Evolutionary conservation across 2,888 invertebrate genomes (phyloP).

Genomic region (Plutella xylostella): DNA sequence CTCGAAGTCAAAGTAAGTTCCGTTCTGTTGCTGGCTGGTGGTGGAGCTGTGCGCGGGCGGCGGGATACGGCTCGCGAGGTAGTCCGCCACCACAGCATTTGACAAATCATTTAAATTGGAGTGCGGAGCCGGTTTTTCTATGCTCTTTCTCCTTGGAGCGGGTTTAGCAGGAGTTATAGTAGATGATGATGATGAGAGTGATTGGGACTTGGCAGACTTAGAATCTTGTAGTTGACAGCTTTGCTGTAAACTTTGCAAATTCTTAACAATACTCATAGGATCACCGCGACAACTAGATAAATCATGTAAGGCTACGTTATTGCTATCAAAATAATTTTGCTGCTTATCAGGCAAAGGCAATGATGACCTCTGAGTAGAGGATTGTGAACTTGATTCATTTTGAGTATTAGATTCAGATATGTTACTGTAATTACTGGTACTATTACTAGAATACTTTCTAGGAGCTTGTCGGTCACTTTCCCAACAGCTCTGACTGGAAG

Average conservation of each 20-base stretch:
- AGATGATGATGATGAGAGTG: constrained; percentile 33
- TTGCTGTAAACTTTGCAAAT: constrained; percentile 73
- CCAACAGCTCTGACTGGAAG: constrained; percentile 68
- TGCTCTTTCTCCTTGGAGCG: constrained; percentile 70
- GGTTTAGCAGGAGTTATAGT: constrained; percentile 31
- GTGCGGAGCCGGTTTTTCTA: constrained; percentile 59
- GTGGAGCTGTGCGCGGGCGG: constrained; percentile 80
- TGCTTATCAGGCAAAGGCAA: constrained; percentile 67
- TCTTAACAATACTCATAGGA: constrained; percentile 82
- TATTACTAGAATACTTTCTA: constrained; percentile 61
- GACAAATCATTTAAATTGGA: constrained; percentile 66
- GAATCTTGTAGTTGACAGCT: constrained; percentile 71
- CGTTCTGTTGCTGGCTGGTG: constrained; percentile 70
- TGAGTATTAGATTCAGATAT: constrained; percentile 60
- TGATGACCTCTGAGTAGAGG: constrained; percentile 53
- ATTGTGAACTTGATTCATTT: constrained; percentile 52
- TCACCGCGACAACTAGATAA: constrained; percentile 80
- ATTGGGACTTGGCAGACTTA: constrained; percentile 56
- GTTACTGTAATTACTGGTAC: constrained; percentile 45
- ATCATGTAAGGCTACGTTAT: constrained; percentile 74
- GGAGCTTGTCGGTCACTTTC: constrained; percentile 62
- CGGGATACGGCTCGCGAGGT: constrained; percentile 72
- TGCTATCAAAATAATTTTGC: constrained; percentile 73
- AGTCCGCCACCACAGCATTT: constrained; percentile 68
- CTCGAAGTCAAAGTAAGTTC: constrained; percentile 83